These are phyloP conservation scores for Drosophila setifemur DNA, from an alignment of 1,140 invertebrate species.

Conservation along the genomic window DNA sequence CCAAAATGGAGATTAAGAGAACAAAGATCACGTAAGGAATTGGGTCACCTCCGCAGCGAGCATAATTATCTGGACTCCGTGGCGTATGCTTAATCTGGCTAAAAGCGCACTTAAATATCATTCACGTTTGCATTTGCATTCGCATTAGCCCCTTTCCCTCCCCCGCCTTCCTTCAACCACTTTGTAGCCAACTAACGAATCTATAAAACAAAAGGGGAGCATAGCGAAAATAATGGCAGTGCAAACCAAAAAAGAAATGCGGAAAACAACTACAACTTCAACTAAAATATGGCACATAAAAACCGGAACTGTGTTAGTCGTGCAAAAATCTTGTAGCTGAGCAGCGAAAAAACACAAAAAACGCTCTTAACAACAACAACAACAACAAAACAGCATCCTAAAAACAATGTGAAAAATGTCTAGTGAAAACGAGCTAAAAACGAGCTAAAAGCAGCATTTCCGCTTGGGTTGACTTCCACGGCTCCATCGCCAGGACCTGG, in stretches of 20 bases:
- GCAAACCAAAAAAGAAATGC: slow-evolving; percentile 13
- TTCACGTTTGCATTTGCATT: slow-evolving; percentile 41
- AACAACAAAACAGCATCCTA: slow-evolving; percentile 13
- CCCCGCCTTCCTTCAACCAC: slow-evolving; percentile 10
- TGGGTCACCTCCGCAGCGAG: slow-evolving; percentile 15
- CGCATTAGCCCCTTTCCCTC: slow-evolving; percentile 36
- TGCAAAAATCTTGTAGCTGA: slow-evolving; percentile 53
- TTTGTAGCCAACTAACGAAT: slow-evolving; percentile 69
- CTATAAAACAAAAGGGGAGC: slow-evolving; percentile 52
- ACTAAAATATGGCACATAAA: slow-evolving; percentile 60
- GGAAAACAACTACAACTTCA: slow-evolving; percentile 18
- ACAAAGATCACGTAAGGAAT: slow-evolving; percentile 22
- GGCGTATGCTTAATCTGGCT: slow-evolving; percentile 71
- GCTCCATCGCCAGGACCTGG: slow-evolving; percentile 23
- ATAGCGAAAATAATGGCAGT: slow-evolving; percentile 33
- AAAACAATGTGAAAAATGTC: slow-evolving; percentile 38
- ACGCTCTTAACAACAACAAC: slow-evolving; percentile 12
- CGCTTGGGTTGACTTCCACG: slow-evolving; percentile 72
- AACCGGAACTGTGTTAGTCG: slow-evolving; percentile 68
- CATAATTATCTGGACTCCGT: slow-evolving; percentile 17
- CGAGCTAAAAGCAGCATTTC: slow-evolving; percentile 78
- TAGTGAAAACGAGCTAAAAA: slow-evolving; percentile 71
- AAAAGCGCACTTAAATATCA: slow-evolving; percentile 71
- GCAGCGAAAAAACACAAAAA: slow-evolving; percentile 32
- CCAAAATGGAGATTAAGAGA: background rate